Base-by-base conservation (phyloP, 2,888 invertebrate genomes). In the Trisateles emortualis region DNA sequence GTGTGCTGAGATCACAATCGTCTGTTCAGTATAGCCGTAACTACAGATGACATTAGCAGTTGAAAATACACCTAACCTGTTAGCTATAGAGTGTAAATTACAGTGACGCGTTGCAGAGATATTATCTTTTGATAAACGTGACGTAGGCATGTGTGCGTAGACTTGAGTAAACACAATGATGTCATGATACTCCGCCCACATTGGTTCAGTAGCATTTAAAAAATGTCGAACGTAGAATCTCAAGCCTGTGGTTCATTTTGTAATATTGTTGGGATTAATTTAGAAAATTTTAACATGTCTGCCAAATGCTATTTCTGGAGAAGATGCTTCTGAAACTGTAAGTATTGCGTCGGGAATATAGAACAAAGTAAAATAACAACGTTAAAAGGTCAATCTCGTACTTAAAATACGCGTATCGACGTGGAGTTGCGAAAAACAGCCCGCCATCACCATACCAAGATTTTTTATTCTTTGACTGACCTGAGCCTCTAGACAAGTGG, bases 171-270 rank as follows among this genome's bases (percentile, higher is more conserved):
- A 84, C 68, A 82, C 39, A 76, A 59, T 89, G 90, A 88, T 88
- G 86, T 89, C 89, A 88, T 81, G 59, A n/a, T 69, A 65, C 75
- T 72, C 76, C 85, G 77, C 84, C 81, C 68, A 81, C 84, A 59
- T 56, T 62, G 48, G 65, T 67, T 73, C 49, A 57, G 59, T 62
- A 67, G 41, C 39, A 48, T 57, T 56, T 63, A 66, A 58, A 48
- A 55, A 52, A 64, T 53, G 49, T 56, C 44, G 24, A 54, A 38
- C 40, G 52, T 30, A 14, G 43, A 47, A 56, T 56, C 61, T 54
- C 46, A 19, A 36, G 39, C 47, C 9, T 47, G 40, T 3, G 11
- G 13, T 14, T 22, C 2, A 8, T 36, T 19, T 19, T n/a, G 36
- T 36, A 19, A 19, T 33, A 13, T 35, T 36, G 0, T 36, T 19